Evolutionary conservation across 2,113 vertebrate genomes (phyloP).

Genomic region (Elephantulus edwardii): DNA sequence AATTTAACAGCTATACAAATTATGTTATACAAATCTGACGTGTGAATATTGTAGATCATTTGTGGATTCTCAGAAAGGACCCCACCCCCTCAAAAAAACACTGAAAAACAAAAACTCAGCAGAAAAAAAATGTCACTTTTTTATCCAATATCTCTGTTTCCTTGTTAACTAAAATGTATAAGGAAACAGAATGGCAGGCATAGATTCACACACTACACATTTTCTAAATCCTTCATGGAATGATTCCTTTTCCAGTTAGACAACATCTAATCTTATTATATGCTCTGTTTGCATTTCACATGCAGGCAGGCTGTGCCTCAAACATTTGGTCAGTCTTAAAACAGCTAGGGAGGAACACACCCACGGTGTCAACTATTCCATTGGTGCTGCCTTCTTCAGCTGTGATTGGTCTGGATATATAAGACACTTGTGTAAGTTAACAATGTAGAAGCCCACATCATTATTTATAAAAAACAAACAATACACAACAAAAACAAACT

Average conservation of each 20-base stretch:
- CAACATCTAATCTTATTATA: constrained; percentile 50
- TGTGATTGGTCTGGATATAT: not conserved
- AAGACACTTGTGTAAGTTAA: not conserved
- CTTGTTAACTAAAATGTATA: not conserved
- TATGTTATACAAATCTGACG: not conserved
- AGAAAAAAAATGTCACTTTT: not conserved
- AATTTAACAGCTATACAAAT: not conserved
- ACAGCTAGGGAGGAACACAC: no score
- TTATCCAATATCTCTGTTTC: not conserved
- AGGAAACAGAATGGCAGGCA: not conserved
- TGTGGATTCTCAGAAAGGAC: not conserved
- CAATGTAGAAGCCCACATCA: not conserved
- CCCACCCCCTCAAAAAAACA: no score
- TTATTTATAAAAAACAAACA: not conserved
- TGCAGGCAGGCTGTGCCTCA: not conserved
- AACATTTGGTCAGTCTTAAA: no score
- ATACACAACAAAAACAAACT: not conserved
- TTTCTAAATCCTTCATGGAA: not conserved
- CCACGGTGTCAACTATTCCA: not conserved
- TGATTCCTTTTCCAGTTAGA: constrained; percentile 18
- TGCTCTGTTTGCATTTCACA: not conserved
- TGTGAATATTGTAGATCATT: not conserved
- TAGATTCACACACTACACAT: not conserved
- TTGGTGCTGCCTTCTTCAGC: not conserved
- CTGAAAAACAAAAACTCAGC: not conserved